Conservation (phyloP, 1,140 invertebrate genomes). For the Pseudomyrmex flavicornis region DNA sequence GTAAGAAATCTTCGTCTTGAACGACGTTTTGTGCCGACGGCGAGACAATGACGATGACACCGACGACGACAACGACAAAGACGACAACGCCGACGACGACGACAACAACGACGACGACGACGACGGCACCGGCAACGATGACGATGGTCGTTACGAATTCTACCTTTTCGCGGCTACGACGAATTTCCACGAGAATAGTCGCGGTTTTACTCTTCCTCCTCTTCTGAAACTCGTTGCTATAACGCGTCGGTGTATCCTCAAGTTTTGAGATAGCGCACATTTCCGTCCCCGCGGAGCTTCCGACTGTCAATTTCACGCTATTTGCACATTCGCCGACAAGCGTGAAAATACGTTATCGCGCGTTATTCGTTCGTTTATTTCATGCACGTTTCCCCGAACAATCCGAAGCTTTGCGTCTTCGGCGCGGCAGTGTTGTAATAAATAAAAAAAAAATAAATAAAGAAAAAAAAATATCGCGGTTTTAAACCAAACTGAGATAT, state of each 20-base stretch:
- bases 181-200: slow-evolving; percentile 56
- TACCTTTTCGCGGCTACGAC: slow-evolving; percentile 41
- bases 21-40: slow-evolving; percentile 63
- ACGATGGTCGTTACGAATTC: slow-evolving; percentile 58
- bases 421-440: neutral
- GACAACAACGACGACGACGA: slow-evolving; percentile 47
- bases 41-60: slow-evolving; percentile 67
- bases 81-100: slow-evolving; percentile 26
- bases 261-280: slow-evolving; percentile 56
- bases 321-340: slow-evolving; percentile 53
- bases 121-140: neutral
- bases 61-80: neutral
- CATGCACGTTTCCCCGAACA: slow-evolving; percentile 12
- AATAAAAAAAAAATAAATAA: too few relatives aligned
- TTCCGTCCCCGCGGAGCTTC: slow-evolving; percentile 49
- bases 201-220: slow-evolving; percentile 38
- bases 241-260: slow-evolving; percentile 36
- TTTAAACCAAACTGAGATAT: neutral
- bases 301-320: slow-evolving; percentile 59
- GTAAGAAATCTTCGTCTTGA: slow-evolving; percentile 74
- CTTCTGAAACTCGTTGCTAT: slow-evolving; percentile 19
- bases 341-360: slow-evolving; percentile 59
- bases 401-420: neutral
- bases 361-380: slow-evolving; percentile 48
- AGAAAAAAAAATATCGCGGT: too few relatives aligned